Evolutionary conservation across 2,888 invertebrate species (phyloP).

Genomic region (Andrena hattorfiana): DNA sequence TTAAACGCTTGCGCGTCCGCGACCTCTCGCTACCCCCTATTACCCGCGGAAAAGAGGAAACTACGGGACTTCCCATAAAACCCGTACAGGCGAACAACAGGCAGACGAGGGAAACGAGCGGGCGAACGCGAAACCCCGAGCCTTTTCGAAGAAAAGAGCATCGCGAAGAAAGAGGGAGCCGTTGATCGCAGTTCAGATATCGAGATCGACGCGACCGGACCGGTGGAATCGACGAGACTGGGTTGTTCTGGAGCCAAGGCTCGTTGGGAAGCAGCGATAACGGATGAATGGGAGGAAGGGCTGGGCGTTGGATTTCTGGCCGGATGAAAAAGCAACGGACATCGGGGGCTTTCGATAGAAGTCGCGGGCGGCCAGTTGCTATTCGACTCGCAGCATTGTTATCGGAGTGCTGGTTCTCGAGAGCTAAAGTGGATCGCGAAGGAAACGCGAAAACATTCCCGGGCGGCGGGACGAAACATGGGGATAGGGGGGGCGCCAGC

Average conservation of each 20-base stretch:
- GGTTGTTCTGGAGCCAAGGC: constrained; percentile 20
- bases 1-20: not conserved
- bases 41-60: no score
- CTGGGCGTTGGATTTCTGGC: not conserved
- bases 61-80: not conserved
- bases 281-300: constrained; percentile 10
- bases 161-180: not conserved
- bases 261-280: constrained; percentile 32
- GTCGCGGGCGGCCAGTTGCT: not conserved
- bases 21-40: no score
- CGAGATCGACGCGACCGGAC: constrained; percentile 16
- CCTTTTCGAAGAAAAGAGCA: not conserved
- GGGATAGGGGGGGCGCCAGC: not conserved
- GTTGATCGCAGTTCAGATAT: constrained; percentile 8
- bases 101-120: not conserved
- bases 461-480: not conserved
- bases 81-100: not conserved
- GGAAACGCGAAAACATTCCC: no score
- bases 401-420: not conserved
- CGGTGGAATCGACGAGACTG: constrained; percentile 22
- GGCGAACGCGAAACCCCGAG: no score
- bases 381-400: no score
- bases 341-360: not conserved
- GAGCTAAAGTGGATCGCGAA: not conserved
- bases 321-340: constrained; percentile 8